A percentile compares a stretch with the other conserved stretches of the same genome.
phyloP scores from a whole-genome alignment of 2,797 vertebrate genomes.

The Danio choprae region DNA sequence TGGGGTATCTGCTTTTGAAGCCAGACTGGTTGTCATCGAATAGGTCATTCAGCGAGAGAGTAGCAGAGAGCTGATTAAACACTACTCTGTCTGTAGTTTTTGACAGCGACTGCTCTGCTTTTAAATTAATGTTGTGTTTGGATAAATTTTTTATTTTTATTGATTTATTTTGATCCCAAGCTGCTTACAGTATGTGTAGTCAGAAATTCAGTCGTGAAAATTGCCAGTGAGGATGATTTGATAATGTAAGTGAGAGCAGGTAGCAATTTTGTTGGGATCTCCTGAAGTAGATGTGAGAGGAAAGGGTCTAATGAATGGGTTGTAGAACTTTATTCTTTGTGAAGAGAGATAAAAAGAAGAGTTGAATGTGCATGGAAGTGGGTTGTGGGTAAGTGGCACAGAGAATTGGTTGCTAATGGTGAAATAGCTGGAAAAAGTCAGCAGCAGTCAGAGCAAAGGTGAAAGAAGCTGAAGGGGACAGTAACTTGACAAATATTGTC shows the following conservation, averaged over 20 bases:
- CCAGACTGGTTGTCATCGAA: not conserved
- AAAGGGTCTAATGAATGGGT: not conserved
- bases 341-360: not conserved
- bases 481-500: not conserved
- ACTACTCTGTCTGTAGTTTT: not conserved
- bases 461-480: not conserved
- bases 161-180: not conserved
- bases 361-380: not conserved
- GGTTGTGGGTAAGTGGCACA: conserved; percentile 2
- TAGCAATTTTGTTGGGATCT: not conserved
- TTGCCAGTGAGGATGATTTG: not conserved
- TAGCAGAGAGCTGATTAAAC: not conserved
- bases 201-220: not conserved
- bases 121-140: not conserved
- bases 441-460: not conserved
- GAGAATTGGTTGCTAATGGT: conserved; percentile 10
- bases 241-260: not conserved
- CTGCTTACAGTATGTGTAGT: not conserved
- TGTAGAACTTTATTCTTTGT: not conserved
- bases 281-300: not conserved
- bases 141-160: not conserved
- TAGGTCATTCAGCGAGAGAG: not conserved
- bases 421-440: not conserved
- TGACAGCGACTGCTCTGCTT: not conserved
- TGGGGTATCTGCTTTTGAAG: not conserved